Conservation (phyloP, 2,797 vertebrate species). For the Manis pentadactyla region DNA sequence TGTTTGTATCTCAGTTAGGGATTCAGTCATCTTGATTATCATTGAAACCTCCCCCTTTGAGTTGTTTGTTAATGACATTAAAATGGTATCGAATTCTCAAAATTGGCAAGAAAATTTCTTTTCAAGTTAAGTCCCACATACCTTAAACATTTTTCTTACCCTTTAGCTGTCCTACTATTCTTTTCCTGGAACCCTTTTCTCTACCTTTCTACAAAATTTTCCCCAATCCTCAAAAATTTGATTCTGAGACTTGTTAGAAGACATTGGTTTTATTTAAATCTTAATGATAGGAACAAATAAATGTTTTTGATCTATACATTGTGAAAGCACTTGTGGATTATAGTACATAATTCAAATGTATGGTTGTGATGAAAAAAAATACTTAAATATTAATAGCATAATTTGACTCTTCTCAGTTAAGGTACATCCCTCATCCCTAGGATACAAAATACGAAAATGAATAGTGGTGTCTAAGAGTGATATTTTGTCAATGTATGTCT, state of each 20-base stretch:
- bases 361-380: background rate
- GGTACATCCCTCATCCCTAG: background rate
- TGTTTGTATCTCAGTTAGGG: background rate
- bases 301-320: background rate
- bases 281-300: background rate
- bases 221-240: background rate
- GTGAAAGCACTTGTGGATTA: background rate
- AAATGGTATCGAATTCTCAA: slow-evolving; percentile 22
- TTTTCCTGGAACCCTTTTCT: background rate
- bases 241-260: background rate
- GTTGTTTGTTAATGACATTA: background rate
- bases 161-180: background rate
- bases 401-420: background rate
- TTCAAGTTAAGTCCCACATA: background rate
- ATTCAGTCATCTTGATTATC: background rate
- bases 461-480: background rate
- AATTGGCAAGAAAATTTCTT: background rate
- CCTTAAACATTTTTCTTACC: background rate
- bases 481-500: background rate
- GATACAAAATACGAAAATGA: background rate
- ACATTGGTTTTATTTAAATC: background rate
- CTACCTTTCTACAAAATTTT: background rate
- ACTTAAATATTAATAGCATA: slow-evolving; percentile 4
- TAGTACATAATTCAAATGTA: background rate
- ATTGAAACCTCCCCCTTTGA: background rate